A percentile compares a stretch with the other conserved stretches of the same genome.
These are phyloP conservation scores for Rhabdomys pumilio DNA, from an alignment of 2,797 vertebrate genomes.

Conservation along the genomic window DNA sequence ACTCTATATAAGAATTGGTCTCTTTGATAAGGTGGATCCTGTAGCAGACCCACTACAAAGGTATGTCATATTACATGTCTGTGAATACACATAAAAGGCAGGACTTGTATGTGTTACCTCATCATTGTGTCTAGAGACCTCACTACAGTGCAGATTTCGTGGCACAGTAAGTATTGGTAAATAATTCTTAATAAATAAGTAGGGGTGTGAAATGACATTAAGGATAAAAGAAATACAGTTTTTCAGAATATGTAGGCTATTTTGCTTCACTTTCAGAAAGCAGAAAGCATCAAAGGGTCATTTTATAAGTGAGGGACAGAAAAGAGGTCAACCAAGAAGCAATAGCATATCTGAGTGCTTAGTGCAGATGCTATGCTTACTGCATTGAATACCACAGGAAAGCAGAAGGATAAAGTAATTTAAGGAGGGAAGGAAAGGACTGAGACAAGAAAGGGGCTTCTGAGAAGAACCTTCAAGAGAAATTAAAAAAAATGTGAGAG, in stretches of 20 bases:
- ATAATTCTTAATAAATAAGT: neutral
- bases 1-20: too few species aligned
- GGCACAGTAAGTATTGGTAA: neutral
- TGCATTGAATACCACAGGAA: rapidly evolving
- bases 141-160: neutral
- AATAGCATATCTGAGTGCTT: neutral
- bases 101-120: neutral
- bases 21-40: rapidly evolving
- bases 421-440: neutral
- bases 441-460: neutral
- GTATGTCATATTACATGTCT: rapidly evolving
- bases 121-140: neutral
- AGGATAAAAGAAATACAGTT: neutral
- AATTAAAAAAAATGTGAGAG: neutral
- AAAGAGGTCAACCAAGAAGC: neutral
- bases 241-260: neutral
- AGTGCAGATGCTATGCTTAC: rapidly evolving
- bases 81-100: neutral
- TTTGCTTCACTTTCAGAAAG: neutral
- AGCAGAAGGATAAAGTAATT: neutral
- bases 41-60: neutral
- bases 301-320: neutral
- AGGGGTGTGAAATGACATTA: neutral
- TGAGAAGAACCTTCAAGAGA: neutral
- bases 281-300: neutral